phyloP scores from a whole-genome alignment of 2,797 vertebrate species.

The Gymnothorax reevesii region DNA sequence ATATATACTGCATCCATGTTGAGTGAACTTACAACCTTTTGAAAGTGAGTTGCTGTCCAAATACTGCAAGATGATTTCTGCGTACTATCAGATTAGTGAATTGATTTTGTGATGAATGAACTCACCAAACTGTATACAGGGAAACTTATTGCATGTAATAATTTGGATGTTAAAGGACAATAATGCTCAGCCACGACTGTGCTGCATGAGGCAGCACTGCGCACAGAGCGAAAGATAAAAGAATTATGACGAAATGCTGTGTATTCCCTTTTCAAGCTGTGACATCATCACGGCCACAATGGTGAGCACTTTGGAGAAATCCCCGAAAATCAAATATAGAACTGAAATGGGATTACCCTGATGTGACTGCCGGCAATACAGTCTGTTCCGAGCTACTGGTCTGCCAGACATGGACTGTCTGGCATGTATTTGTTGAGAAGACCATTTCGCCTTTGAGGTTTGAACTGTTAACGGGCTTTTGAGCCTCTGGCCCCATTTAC shows the following conservation, averaged over 20 bases:
- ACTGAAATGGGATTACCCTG: neutral
- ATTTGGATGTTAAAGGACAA: neutral
- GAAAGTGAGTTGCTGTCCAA: no score
- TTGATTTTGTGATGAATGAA: neutral
- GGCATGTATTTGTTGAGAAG: neutral
- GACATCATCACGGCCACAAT: neutral
- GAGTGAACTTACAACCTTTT: no score
- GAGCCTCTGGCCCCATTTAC: neutral
- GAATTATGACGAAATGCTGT: neutral
- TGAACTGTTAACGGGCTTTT: neutral
- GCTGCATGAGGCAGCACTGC: neutral
- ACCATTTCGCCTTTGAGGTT: neutral
- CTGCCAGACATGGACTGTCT: neutral
- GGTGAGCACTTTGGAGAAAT: neutral
- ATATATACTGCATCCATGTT: no score
- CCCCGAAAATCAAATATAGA: neutral
- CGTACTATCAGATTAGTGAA: neutral
- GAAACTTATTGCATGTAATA: neutral
- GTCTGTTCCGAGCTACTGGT: neutral
- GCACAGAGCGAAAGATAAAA: neutral
- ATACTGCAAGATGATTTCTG: neutral
- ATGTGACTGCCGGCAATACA: neutral
- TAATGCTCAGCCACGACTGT: neutral
- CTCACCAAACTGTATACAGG: neutral
- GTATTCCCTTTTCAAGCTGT: neutral